Evolutionary conservation across 1,140 invertebrate genomes (phyloP), one percentile per base, ranked within the genome.

Genomic region (Neodiprion virginianus): DNA sequence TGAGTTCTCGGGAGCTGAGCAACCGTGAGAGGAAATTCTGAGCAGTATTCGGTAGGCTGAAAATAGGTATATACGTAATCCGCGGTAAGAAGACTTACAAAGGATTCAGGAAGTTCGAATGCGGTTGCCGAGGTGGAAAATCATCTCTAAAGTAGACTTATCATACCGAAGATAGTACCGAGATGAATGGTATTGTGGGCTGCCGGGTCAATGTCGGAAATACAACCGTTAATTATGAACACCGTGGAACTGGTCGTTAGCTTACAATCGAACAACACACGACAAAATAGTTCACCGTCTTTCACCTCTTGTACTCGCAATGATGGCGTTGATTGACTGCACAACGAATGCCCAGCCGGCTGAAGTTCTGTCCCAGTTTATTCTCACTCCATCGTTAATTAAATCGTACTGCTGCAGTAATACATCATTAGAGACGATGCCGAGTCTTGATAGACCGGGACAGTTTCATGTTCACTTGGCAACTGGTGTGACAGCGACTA

Each of bases 51-150:
- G 28, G 28, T 5, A 40, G 28, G 28, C 28, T 40, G 28, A 40
- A 40, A 40, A 40, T 40, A 40, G 28, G 28, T 40, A 40, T 40
- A 40, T 40, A 40, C 11, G 53, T 61, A 61, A 61, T 61, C 53
- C n/a, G 53, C n/a, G 53, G 53, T 61, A 61, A 61, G 53, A 61
- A 61, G 53, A 61, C 53, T 61, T 61, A 61, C 53, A 12, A 61
- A 61, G n/a, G 53, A 14, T 17, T 17, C 8, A 8, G 11, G 11
- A n/a, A 61, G 53, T n/a, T 12, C n/a, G 53, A 61, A n/a, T 61
- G n/a, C 53, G n/a, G 53, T 61, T n/a, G n/a, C 53, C n/a, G 53
- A n/a, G 53, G 53, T 61, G 53, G 8, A 61, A 61, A 61, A 61
- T 61, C 53, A 17, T 61, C 53, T 40, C 28, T 40, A 40, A 40